Evolutionary conservation across 2,113 vertebrate species (phyloP).

Genomic region (Thunnus maccoyii): DNA sequence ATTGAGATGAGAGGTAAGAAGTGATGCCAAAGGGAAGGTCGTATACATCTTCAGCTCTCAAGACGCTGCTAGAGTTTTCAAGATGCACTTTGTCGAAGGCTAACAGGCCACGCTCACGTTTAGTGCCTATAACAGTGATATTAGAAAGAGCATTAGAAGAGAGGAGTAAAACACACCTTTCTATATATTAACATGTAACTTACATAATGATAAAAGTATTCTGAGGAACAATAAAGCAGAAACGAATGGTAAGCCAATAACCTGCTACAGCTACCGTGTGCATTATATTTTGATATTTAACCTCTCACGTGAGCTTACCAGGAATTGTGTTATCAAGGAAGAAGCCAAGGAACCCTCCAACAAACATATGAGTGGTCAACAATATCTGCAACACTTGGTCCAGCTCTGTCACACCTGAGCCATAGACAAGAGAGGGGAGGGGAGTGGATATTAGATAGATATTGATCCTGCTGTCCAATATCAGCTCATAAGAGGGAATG

Average conservation of each 20-base stretch:
- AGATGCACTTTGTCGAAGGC: constrained; percentile 70
- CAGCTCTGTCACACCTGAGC: constrained; percentile 88
- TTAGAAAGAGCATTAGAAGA: neutral
- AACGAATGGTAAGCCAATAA: no score
- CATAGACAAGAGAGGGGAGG: neutral
- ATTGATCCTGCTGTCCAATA: no score
- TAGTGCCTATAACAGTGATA: constrained; percentile 78
- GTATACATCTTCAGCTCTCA: constrained; percentile 79
- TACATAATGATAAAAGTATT: neutral
- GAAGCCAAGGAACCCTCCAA: constrained; percentile 93
- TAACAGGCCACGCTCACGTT: constrained; percentile 86
- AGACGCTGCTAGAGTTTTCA: constrained; percentile 5
- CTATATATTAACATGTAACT: neutral
- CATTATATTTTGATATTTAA: no score
- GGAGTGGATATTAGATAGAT: no score
- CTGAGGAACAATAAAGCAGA: no score
- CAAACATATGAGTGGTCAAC: constrained; percentile 94
- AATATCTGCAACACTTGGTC: constrained; percentile 93
- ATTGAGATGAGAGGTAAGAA: constrained; percentile 69
- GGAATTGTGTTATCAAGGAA: constrained; percentile 95
- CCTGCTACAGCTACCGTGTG: neutral
- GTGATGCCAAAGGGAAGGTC: constrained; percentile 88
- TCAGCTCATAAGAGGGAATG: no score
- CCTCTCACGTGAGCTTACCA: constrained; percentile 79
- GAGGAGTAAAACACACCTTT: neutral